These are phyloP conservation scores for Atta texana DNA, from an alignment of 1,140 invertebrate species.

Conservation along the genomic window DNA sequence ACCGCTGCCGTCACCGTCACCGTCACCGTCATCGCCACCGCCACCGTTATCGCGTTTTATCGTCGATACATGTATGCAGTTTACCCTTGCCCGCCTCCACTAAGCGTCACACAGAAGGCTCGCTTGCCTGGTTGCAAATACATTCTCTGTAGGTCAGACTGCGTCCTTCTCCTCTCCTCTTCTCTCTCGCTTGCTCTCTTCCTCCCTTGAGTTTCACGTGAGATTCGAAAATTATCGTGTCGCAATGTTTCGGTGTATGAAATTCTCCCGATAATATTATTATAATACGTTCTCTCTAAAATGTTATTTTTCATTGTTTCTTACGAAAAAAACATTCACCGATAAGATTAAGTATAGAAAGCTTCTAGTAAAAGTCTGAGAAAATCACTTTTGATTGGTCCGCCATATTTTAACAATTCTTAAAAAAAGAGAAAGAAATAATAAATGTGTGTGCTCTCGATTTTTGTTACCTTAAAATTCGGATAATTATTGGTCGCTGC, in stretches of 20 bases:
- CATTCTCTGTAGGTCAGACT: slow-evolving; percentile 37
- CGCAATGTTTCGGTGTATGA: neutral
- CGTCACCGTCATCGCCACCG: neutral
- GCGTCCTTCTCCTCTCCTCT: slow-evolving; percentile 4
- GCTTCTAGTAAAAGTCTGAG: too few species aligned
- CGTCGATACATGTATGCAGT: slow-evolving; percentile 54
- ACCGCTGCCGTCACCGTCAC: neutral
- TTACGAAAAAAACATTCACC: neutral
- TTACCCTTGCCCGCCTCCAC: slow-evolving; percentile 64
- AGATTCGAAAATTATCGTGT: neutral
- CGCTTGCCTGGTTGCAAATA: neutral
- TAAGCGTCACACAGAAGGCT: slow-evolving; percentile 1
- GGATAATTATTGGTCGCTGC: neutral
- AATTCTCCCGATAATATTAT: slow-evolving; percentile 24
- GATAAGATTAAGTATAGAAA: neutral
- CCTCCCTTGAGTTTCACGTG: slow-evolving; percentile 18
- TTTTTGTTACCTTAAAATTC: neutral
- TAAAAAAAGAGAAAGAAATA: too few species aligned
- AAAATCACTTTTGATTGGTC: too few species aligned
- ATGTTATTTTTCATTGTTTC: neutral
- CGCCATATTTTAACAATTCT: too few species aligned
- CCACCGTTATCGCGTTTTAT: slow-evolving; percentile 21
- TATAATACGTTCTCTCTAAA: neutral
- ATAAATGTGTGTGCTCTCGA: too few species aligned
- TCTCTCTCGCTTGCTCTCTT: neutral